Conservation (phyloP, 2,888 invertebrate species). For the Drosophila formosana region DNA sequence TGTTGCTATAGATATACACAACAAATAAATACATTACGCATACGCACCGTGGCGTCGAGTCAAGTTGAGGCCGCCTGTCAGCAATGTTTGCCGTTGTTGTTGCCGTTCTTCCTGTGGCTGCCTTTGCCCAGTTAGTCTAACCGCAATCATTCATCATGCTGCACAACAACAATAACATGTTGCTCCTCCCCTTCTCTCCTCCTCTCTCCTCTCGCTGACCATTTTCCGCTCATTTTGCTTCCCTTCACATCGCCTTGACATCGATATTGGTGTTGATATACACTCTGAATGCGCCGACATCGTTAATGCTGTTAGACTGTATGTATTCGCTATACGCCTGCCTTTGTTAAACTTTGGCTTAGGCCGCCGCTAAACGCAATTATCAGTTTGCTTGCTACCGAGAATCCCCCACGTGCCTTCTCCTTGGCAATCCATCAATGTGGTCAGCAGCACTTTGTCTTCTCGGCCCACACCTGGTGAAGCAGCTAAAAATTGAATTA, state of each 20-base stretch:
- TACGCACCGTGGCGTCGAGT: slow-evolving; percentile 58
- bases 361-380: slow-evolving; percentile 45
- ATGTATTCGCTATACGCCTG: slow-evolving; percentile 15
- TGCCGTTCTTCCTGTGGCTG: slow-evolving; percentile 15
- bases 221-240: slow-evolving; percentile 62
- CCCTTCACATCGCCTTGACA: slow-evolving; percentile 55
- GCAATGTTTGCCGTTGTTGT: slow-evolving; percentile 49
- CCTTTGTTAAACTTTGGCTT: slow-evolving; percentile 26
- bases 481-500: too few relatives aligned
- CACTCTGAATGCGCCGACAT: slow-evolving; percentile 57
- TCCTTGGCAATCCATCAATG: slow-evolving; percentile 66
- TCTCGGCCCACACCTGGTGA: slow-evolving; percentile 5
- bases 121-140: slow-evolving; percentile 33
- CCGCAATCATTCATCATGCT: slow-evolving; percentile 77
- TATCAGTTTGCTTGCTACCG: slow-evolving; percentile 42
- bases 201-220: slow-evolving; percentile 30
- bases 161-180: slow-evolving; percentile 50
- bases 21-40: slow-evolving; percentile 56
- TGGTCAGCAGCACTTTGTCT: slow-evolving; percentile 52
- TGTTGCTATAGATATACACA: not conserved
- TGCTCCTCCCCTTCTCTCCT: slow-evolving; percentile 22
- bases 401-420: slow-evolving; percentile 36
- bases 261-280: slow-evolving; percentile 71
- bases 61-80: slow-evolving; percentile 62
- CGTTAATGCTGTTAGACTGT: slow-evolving; percentile 58